Percentiles rank a stretch among this genome's conserved stretches.
These are phyloP conservation scores for Pangasianodon hypophthalmus DNA, from an alignment of 2,113 vertebrate genomes.

Conservation along the genomic window DNA sequence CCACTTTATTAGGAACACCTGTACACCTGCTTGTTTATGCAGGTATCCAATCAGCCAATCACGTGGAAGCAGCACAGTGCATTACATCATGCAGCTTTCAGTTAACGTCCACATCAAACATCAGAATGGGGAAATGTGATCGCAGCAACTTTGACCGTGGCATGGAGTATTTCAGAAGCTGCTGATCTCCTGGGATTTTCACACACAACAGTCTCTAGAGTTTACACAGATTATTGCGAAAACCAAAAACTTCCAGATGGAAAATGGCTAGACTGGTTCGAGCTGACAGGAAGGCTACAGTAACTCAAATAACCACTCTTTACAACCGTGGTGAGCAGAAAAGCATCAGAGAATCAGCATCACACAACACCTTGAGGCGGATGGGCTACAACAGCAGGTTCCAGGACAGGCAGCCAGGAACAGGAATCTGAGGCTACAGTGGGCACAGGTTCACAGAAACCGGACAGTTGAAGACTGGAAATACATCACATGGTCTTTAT, in stretches of 20 bases:
- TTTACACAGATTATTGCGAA: background rate
- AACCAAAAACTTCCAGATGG: background rate
- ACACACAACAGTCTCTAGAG: slow-evolving; percentile 9
- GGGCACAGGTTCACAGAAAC: background rate
- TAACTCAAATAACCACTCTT: background rate
- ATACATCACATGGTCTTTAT: background rate
- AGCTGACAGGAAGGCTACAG: background rate
- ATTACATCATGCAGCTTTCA: background rate
- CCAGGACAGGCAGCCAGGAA: background rate
- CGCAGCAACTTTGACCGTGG: background rate
- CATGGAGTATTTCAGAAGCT: background rate
- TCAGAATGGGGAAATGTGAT: background rate
- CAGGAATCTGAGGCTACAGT: background rate
- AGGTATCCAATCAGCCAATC: background rate
- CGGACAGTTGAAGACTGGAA: background rate
- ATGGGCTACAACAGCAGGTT: background rate
- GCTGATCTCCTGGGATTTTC: background rate
- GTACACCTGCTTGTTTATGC: background rate
- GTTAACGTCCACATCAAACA: background rate
- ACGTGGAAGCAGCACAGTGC: background rate
- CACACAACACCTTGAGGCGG: background rate
- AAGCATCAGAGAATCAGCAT: background rate
- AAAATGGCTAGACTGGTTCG: background rate
- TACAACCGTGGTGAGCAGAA: background rate
- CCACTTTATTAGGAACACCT: background rate